phyloP scores from a whole-genome alignment of 2,113 vertebrate species.

The Aspidoscelis tigris region DNA sequence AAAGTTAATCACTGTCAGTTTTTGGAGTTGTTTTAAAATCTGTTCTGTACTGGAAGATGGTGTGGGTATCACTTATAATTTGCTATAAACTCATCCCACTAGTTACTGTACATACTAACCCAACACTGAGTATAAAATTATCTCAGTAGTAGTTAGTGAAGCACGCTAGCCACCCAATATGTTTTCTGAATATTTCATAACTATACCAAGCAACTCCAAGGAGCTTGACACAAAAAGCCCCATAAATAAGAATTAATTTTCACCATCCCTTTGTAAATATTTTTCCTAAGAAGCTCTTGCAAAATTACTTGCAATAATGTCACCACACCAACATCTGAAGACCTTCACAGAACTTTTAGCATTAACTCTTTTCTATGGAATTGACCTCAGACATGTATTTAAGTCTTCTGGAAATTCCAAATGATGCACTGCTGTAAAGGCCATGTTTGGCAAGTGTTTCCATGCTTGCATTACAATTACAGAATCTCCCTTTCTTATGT shows the following conservation, averaged over 20 bases:
- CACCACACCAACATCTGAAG: background rate
- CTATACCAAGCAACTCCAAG: background rate
- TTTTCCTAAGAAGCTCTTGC: background rate
- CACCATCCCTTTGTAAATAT: background rate
- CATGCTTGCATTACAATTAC: background rate
- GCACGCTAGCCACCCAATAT: too few species aligned
- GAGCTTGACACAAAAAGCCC: background rate
- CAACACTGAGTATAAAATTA: too few species aligned
- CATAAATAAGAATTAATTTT: constrained; percentile 1
- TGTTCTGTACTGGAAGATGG: too few species aligned
- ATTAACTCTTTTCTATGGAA: background rate
- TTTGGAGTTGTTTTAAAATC: too few species aligned
- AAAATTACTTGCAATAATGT: background rate
- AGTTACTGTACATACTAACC: too few species aligned
- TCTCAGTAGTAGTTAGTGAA: too few species aligned
- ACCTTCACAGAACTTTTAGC: background rate
- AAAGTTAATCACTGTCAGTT: constrained; percentile 29
- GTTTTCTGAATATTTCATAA: constrained; percentile 15
- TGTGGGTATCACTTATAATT: too few species aligned
- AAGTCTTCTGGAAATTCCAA: background rate
- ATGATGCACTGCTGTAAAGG: background rate
- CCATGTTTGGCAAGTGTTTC: background rate
- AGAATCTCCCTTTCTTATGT: background rate
- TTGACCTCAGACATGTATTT: background rate
- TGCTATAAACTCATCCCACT: too few species aligned